Percentiles rank a stretch among this genome's conserved stretches.
Conservation (phyloP, 1,140 invertebrate genomes). For the Zaprionus nigranus region DNA sequence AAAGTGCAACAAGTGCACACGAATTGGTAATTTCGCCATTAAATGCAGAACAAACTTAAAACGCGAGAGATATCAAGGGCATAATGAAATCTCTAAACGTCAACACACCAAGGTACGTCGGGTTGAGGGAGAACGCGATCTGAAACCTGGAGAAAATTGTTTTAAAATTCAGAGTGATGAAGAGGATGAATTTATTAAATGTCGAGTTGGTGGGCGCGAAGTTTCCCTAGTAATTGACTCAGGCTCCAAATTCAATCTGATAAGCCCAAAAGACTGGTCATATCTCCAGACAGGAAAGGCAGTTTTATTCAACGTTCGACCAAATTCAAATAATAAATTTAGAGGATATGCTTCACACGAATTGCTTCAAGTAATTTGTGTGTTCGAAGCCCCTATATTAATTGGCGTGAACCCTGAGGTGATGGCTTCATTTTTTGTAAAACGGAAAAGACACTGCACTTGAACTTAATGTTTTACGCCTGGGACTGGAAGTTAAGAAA, state of each 20-base stretch:
- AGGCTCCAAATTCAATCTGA: too few species aligned
- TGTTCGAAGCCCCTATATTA: too few species aligned
- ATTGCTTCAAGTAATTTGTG: too few species aligned
- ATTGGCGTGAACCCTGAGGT: too few species aligned
- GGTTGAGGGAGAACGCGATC: neutral
- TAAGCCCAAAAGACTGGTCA: too few species aligned
- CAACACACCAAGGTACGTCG: neutral
- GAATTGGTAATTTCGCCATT: neutral
- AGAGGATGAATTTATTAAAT: constrained; percentile 1
- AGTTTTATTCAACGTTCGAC: too few species aligned
- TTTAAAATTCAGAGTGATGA: constrained; percentile 1
- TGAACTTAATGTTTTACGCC: constrained; percentile 19
- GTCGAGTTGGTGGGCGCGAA: neutral
- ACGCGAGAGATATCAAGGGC: neutral
- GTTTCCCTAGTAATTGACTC: too few species aligned
- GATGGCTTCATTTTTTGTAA: neutral
- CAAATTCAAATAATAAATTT: too few species aligned
- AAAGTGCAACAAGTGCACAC: constrained; percentile 7
- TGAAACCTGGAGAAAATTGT: neutral
- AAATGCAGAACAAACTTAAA: constrained; percentile 6
- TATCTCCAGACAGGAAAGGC: too few species aligned
- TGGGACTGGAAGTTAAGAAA: constrained; percentile 17
- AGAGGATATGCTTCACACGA: too few species aligned
- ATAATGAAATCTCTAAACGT: neutral
- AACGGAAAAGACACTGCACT: constrained; percentile 5